Percentiles rank a stretch among this genome's conserved stretches.
Evolutionary conservation across 2,113 vertebrate species (phyloP).

Genomic region (Xyliphius kryptos): DNA sequence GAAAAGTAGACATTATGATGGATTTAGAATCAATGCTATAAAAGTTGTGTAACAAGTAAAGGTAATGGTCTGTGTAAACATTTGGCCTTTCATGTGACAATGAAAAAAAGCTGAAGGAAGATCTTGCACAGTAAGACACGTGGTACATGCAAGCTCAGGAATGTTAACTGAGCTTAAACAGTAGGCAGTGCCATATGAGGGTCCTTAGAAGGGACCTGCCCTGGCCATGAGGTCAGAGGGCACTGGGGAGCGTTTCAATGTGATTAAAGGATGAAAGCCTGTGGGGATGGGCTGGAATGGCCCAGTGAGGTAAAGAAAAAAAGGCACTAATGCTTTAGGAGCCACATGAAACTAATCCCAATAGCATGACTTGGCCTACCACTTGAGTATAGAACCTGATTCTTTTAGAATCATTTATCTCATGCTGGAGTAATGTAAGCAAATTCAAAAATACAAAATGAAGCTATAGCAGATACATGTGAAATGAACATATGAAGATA

Average conservation of each 20-base stretch:
- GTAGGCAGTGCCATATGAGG: conserved; percentile 16
- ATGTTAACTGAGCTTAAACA: conserved; percentile 27
- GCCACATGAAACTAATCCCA: conserved; percentile 5
- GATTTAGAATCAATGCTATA: too few species aligned
- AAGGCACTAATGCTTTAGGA: conserved; percentile 14
- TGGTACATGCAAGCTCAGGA: conserved; percentile 5
- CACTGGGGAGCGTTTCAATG: conserved; percentile 33
- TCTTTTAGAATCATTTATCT: too few species aligned
- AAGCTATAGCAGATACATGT: neutral
- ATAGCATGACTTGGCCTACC: neutral
- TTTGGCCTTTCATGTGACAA: conserved; percentile 4
- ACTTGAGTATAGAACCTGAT: too few species aligned
- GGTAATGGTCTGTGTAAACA: neutral
- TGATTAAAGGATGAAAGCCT: conserved; percentile 41
- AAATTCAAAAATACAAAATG: neutral
- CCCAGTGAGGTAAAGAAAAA: conserved; percentile 4
- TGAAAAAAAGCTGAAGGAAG: conserved; percentile 9
- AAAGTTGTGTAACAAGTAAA: neutral
- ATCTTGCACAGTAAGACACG: conserved; percentile 1
- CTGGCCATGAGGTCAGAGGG: conserved; percentile 26
- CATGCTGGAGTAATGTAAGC: too few species aligned
- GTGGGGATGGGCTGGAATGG: conserved; percentile 19
- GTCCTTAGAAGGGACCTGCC: conserved; percentile 10
- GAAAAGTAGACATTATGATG: too few species aligned
- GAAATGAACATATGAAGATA: neutral